These are phyloP conservation scores for Bursaphelenchus okinawaensis DNA, from an alignment of 2,888 invertebrate genomes.

Conservation along the genomic window DNA sequence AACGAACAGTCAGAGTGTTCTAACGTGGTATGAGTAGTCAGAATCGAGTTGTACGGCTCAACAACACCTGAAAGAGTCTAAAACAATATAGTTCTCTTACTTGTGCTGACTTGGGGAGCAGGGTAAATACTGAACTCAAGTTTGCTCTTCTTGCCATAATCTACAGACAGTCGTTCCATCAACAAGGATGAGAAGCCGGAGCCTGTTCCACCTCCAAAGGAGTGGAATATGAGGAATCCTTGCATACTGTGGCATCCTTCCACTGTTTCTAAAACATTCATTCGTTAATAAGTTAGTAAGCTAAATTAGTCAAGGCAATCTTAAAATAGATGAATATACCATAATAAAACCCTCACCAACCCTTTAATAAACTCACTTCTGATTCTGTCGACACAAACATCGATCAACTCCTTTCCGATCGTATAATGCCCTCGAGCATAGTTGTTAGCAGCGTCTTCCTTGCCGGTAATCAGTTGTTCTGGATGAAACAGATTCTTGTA, in stretches of 20 bases:
- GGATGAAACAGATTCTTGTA: slow-evolving; percentile 70
- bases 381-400: slow-evolving; percentile 64
- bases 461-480: slow-evolving; percentile 86
- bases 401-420: slow-evolving; percentile 66
- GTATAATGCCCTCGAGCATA: slow-evolving; percentile 96
- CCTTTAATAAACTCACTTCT: slow-evolving; percentile 62
- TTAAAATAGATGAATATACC: background rate
- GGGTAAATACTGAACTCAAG: slow-evolving; percentile 82
- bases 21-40: slow-evolving; percentile 81
- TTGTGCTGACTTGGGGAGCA: slow-evolving; percentile 70
- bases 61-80: slow-evolving; percentile 12
- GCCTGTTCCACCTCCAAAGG: slow-evolving; percentile 81
- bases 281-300: slow-evolving; percentile 20
- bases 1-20: slow-evolving; percentile 63
- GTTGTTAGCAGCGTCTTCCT: slow-evolving; percentile 74
- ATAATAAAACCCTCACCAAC: too few species aligned
- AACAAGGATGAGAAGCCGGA: slow-evolving; percentile 76
- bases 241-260: slow-evolving; percentile 73
- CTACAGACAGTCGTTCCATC: slow-evolving; percentile 77
- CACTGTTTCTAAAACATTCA: slow-evolving; percentile 58
- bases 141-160: slow-evolving; percentile 81
- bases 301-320: background rate
- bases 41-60: slow-evolving; percentile 89
- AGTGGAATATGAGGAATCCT: slow-evolving; percentile 82
- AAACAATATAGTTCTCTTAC: slow-evolving; percentile 61